Percentiles rank a stretch among this genome's conserved stretches.
Conservation (phyloP, 1,140 invertebrate species). For the Drosophila willistoni region DNA sequence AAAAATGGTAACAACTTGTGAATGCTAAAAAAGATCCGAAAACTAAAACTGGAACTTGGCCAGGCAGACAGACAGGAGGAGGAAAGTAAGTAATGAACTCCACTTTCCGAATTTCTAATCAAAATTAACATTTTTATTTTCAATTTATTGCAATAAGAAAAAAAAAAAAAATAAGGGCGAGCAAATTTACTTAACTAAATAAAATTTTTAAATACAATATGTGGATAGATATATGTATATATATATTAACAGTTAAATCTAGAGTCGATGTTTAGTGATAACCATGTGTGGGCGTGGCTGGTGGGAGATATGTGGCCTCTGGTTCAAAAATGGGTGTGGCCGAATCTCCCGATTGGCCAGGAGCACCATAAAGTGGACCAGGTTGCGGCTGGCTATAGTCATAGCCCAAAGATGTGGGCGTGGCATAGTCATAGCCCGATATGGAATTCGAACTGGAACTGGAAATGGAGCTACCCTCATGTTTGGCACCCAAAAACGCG, state of each 20-base stretch:
- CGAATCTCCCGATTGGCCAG: conserved; percentile 63
- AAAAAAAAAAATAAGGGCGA: background rate
- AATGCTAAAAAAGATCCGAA: conserved; percentile 31
- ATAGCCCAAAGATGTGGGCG: conserved; percentile 65
- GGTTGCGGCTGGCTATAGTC: conserved; percentile 52
- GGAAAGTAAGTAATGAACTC: background rate
- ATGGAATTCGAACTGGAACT: conserved; percentile 19
- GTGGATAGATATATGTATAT: conserved; percentile 12
- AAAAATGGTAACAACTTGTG: conserved; percentile 24
- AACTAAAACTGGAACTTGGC: conserved; percentile 30
- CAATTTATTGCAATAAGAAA: conserved; percentile 9
- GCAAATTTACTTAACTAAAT: conserved; percentile 1
- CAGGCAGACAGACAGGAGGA: conserved; percentile 2
- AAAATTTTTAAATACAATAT: conserved; percentile 26
- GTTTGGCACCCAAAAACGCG: conserved; percentile 72
- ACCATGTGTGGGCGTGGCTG: conserved; percentile 56
- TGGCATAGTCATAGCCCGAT: conserved; percentile 63
- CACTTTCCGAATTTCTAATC: conserved; percentile 3
- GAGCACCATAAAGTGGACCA: conserved; percentile 58
- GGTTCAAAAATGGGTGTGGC: conserved; percentile 72
- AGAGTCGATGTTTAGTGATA: conserved; percentile 50
- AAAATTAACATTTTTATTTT: background rate
- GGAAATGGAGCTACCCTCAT: conserved; percentile 34
- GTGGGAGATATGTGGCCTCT: conserved; percentile 64
- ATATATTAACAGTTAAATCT: conserved; percentile 2